Conservation (phyloP, 2,888 invertebrate genomes). For the Drosophila subsilvestris region DNA sequence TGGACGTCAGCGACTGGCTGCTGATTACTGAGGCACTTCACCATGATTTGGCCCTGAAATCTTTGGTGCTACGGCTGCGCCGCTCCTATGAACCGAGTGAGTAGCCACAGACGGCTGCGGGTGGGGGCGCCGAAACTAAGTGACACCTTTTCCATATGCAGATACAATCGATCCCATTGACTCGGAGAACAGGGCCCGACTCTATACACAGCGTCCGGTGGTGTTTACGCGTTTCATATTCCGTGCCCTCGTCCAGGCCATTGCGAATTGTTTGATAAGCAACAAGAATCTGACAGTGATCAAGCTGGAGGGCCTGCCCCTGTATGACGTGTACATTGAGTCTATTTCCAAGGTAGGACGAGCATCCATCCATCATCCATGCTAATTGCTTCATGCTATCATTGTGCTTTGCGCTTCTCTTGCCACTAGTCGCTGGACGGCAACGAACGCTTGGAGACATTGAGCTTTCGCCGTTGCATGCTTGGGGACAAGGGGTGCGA, state of each 20-base stretch:
- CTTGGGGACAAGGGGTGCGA: conserved; percentile 90
- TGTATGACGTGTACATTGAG: conserved; percentile 88
- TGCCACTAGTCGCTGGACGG: conserved; percentile 85
- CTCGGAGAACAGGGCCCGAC: conserved; percentile 87
- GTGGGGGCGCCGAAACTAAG: neutral
- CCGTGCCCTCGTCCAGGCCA: conserved; percentile 87
- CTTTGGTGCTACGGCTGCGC: conserved; percentile 88
- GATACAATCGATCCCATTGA: conserved; percentile 83
- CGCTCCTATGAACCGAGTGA: conserved; percentile 81
- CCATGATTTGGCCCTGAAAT: conserved; percentile 89
- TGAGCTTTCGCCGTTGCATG: conserved; percentile 89
- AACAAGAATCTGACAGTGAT: conserved; percentile 87
- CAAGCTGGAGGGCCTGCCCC: conserved; percentile 89
- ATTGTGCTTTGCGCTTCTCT: too few relatives aligned
- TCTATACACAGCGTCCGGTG: conserved; percentile 87
- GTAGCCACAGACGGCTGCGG: conserved; percentile 5
- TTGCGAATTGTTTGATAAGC: conserved; percentile 87
- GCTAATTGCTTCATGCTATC: too few relatives aligned
- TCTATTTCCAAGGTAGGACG: conserved; percentile 85
- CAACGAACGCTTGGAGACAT: conserved; percentile 87
- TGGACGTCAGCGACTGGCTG: conserved; percentile 91
- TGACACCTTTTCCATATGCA: neutral
- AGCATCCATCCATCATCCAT: too few relatives aligned
- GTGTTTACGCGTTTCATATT: conserved; percentile 89
- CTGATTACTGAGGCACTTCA: conserved; percentile 90